These are phyloP conservation scores for Drosophila diplacantha DNA, from an alignment of 2,888 invertebrate genomes.

Conservation along the genomic window DNA sequence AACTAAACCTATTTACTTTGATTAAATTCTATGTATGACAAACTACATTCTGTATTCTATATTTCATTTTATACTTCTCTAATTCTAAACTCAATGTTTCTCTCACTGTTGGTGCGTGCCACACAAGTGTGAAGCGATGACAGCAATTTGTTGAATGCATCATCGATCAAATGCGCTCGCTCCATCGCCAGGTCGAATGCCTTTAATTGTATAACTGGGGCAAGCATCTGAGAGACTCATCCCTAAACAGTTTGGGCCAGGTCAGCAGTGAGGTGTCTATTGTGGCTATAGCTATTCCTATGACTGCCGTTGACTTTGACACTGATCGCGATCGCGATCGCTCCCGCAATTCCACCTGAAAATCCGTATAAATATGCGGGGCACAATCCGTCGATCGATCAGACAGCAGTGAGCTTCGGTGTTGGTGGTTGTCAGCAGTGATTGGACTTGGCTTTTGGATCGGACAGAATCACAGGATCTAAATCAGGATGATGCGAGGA, in stretches of 20 bases:
- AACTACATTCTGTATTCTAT: background rate
- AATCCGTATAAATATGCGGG: constrained; percentile 62
- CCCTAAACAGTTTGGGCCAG: constrained; percentile 64
- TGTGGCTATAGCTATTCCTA: constrained; percentile 19
- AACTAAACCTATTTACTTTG: background rate
- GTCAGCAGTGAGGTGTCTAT: constrained; percentile 33
- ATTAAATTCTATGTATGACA: background rate
- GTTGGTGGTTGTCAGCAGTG: constrained; percentile 29
- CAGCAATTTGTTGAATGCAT: constrained; percentile 54
- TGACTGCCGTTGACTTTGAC: constrained; percentile 56
- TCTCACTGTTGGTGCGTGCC: constrained; percentile 38
- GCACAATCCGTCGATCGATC: constrained; percentile 50
- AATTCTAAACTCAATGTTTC: background rate
- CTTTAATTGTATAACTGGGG: constrained; percentile 70
- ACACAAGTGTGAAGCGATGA: constrained; percentile 50
- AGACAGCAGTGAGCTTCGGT: constrained; percentile 51
- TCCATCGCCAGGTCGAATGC: constrained; percentile 45
- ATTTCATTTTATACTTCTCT: background rate
- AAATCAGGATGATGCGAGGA: constrained; percentile 41
- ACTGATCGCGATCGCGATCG: constrained; percentile 55
- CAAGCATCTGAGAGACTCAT: constrained; percentile 56
- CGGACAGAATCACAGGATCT: constrained; percentile 1
- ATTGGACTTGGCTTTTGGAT: constrained; percentile 12
- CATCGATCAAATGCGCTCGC: constrained; percentile 37
- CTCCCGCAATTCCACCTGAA: constrained; percentile 39